These are phyloP conservation scores for Agriotes lineatus DNA, from an alignment of 2,888 invertebrate genomes.

Conservation along the genomic window DNA sequence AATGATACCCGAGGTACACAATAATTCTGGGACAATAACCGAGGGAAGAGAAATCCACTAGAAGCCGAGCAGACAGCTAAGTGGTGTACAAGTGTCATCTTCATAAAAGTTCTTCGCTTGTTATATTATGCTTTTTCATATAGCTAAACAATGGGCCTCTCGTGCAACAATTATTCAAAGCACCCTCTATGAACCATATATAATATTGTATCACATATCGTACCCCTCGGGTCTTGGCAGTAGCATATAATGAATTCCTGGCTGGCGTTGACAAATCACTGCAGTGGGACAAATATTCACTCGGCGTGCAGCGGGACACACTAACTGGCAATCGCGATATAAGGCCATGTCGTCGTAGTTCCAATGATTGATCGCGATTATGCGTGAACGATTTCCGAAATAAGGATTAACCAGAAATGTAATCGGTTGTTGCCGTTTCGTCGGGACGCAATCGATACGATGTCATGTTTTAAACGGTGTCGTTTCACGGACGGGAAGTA, in stretches of 20 bases:
- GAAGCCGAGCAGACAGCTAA: constrained; percentile 33
- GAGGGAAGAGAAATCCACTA: constrained; percentile 18
- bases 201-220: constrained; percentile 56
- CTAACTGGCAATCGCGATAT: constrained; percentile 53
- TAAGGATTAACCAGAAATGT: constrained; percentile 35
- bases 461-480: constrained; percentile 29
- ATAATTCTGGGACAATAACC: background rate
- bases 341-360: constrained; percentile 55
- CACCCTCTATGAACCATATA: constrained; percentile 51
- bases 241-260: constrained; percentile 60
- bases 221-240: constrained; percentile 46
- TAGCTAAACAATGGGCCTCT: constrained; percentile 38
- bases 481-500: constrained; percentile 32
- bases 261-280: constrained; percentile 65
- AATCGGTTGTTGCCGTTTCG: constrained; percentile 40
- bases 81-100: constrained; percentile 39
- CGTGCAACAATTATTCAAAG: constrained; percentile 54
- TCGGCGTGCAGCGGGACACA: constrained; percentile 50
- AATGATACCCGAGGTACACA: background rate
- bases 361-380: constrained; percentile 56
- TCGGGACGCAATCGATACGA: constrained; percentile 28
- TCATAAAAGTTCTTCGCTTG: constrained; percentile 37
- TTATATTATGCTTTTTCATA: constrained; percentile 36
- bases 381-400: constrained; percentile 43
- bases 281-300: constrained; percentile 59